Percentiles rank a stretch among this genome's conserved stretches.
phyloP scores from a whole-genome alignment of 2,888 invertebrate genomes.

The Tridacna crocea region DNA sequence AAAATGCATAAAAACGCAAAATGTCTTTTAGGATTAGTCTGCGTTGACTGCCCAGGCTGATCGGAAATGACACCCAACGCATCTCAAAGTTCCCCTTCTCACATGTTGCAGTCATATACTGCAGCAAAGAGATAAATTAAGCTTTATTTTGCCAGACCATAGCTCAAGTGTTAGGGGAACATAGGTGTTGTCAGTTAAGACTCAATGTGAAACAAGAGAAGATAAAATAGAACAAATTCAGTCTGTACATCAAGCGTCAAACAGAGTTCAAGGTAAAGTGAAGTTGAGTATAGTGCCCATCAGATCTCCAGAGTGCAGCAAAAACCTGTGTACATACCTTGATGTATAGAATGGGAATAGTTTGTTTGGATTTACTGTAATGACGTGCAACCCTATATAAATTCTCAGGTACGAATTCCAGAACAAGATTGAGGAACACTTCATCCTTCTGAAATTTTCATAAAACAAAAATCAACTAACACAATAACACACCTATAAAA shows the following conservation, averaged over 20 bases:
- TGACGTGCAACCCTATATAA: conserved; percentile 99
- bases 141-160: too few relatives aligned
- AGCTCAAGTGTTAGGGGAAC: too few relatives aligned
- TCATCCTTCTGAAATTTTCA: conserved; percentile 95
- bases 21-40: too few relatives aligned
- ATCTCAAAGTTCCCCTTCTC: too few relatives aligned
- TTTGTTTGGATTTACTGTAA: conserved; percentile 99
- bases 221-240: too few relatives aligned
- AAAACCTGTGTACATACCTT: conserved; percentile 88
- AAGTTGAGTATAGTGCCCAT: conserved; percentile 18
- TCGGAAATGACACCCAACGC: too few relatives aligned
- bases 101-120: too few relatives aligned
- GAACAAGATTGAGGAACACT: conserved; percentile 99
- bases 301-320: conserved; percentile 18
- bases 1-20: too few relatives aligned
- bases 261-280: neutral
- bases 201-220: too few relatives aligned
- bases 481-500: conserved; percentile 13
- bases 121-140: too few relatives aligned
- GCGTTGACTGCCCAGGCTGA: too few relatives aligned
- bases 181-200: too few relatives aligned
- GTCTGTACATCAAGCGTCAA: neutral
- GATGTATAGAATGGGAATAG: conserved; percentile 99
- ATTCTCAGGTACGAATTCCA: conserved; percentile 99
- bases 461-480: conserved; percentile 13